Base-by-base conservation (phyloP, 2,888 invertebrate genomes). In the Glaucopsyche alexis region DNA sequence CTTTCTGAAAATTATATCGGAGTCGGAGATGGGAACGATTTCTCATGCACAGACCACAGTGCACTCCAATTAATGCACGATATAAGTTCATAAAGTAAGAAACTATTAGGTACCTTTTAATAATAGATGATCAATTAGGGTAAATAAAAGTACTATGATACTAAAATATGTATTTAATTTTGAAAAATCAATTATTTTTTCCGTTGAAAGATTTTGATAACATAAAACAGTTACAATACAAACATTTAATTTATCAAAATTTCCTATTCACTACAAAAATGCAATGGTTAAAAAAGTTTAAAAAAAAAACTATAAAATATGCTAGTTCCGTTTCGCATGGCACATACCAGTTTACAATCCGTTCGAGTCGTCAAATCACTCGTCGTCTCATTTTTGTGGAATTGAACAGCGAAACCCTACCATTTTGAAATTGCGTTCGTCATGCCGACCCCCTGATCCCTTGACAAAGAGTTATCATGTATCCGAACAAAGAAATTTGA, bases 401-500 rank as follows among this genome's bases (percentile, higher is more conserved):
- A 90, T 89, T 89, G 89, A 87, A 29, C 29, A 89, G 85, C 86
- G 86, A 90, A 91, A 90, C 91, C 91, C 90, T 87, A 89, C 87
- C 88, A 88, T 89, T 92, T 90, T 88, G 71, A 88, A 91, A 91
- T 91, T 89, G 87, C 85, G 88, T 90, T 89, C 89, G 91, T 90
- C 91, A 90, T 88, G 90, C 87, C 86, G 87, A 29, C 60, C 87
- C 85, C 88, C 89, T 87, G 86, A 79, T 86, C 86, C 86, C 85
- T 86, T 84, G 80, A 78, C 80, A 81, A 79, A 77, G 77, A 77
- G 75, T 74, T 77, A 77, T 76, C 76, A 76, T 75, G 72, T 76
- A 74, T 78, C 76, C 73, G 76, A 74, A 76, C 77, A 78, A 77
- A 78, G 78, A 78, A 77, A 77, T 79, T 77, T 79, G 76, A 79